Evolutionary conservation across 2,888 invertebrate genomes (phyloP), one percentile per base, ranked within the genome.

Genomic region (Priapulus caudatus): DNA sequence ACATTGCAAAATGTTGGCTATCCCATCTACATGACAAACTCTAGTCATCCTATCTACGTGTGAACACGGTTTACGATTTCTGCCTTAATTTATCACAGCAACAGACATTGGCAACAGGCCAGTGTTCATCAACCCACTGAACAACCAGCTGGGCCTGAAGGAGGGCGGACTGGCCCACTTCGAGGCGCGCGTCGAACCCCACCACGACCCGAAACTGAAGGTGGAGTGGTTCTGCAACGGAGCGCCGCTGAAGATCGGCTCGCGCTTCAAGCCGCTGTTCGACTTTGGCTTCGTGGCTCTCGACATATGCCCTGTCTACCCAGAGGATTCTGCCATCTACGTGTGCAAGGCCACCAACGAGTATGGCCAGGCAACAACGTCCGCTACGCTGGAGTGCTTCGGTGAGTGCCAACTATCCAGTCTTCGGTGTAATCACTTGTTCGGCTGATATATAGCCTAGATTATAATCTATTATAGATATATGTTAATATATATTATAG

Each of bases 251-350:
- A 85, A 84, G 67, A 87, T 89, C 58, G 91, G 91, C 55, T 89
- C 89, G 3, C 81, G 92, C 67, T 84, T 92, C 60, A 93, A 93
- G 72, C 92, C 93, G 0, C 90, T 92, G 61, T 49, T 47, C 4
- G 95, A 97, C 72, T 93, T 95, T 69, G 93, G 93, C 66, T 97
- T 92, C 68, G 93, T 95, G 18, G 92, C 95, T 4, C 77, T 99
- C 51, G 97, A 97, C 72, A 81, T 98, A 49, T 76, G 95, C 20
- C 91, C 92, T 65, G 91, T 93, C 20, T 95, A 93, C 69, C 89
- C 97, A n/a, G 86, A 86, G 63, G 98, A 98, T 73, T 89, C 89
- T 3, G 95, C 95, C 18, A 86, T 91, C 0, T 97, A 95, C 70
- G 90, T 90, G 10, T 93, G 92, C 65, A 85, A 86, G 70, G 95